A percentile compares a stretch with the other conserved stretches of the same genome.
phyloP scores from a whole-genome alignment of 2,888 invertebrate genomes.

The Xestia c-nigrum region DNA sequence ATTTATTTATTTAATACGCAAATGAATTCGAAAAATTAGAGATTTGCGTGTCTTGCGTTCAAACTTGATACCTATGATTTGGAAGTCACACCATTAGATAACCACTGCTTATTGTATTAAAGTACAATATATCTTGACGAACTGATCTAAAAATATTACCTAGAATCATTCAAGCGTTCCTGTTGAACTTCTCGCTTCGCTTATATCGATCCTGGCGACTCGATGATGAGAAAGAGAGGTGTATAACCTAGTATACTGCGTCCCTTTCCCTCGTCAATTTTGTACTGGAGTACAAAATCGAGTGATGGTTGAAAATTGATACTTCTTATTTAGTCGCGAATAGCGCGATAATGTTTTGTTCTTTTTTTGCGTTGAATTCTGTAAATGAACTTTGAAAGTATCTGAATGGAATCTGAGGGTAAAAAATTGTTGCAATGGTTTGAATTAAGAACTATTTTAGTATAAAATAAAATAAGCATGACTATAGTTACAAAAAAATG shows the following conservation, averaged over 20 bases:
- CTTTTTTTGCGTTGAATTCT: not conserved
- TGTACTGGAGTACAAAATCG: constrained; percentile 28
- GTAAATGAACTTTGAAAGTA: not conserved
- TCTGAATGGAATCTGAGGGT: not conserved
- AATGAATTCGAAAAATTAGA: too few species aligned
- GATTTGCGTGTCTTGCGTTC: too few species aligned
- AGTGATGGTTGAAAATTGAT: constrained; percentile 18
- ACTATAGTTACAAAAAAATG: too few species aligned
- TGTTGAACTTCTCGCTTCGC: not conserved
- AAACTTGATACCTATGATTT: too few species aligned
- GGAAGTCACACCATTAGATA: too few species aligned
- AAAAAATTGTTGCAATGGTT: not conserved
- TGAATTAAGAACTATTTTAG: not conserved
- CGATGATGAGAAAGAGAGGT: constrained; percentile 35
- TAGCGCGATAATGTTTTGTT: not conserved
- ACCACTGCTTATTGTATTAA: not conserved
- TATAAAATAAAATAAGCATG: too few species aligned
- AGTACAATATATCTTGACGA: not conserved
- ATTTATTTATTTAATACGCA: too few species aligned
- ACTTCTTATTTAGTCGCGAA: not conserved
- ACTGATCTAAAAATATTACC: constrained; percentile 39
- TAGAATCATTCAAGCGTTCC: constrained; percentile 26
- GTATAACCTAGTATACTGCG: not conserved
- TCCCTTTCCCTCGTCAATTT: constrained; percentile 24
- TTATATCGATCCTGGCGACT: constrained; percentile 31